These are phyloP conservation scores for Lepidostoma basale DNA, from an alignment of 1,140 invertebrate species.

Conservation along the genomic window DNA sequence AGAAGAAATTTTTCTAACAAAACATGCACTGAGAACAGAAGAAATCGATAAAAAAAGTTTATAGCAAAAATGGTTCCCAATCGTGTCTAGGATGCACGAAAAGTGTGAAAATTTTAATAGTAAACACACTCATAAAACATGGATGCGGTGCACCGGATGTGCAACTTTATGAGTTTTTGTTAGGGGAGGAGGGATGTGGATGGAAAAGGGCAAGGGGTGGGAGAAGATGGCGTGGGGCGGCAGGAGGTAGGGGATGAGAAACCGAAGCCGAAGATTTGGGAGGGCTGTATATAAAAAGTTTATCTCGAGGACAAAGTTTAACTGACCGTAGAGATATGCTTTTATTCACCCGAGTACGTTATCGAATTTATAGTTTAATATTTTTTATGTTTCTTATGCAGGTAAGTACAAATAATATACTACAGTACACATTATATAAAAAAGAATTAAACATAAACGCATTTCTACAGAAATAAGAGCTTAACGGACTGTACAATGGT, in stretches of 20 bases:
- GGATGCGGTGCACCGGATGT: conserved; percentile 39
- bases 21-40: too few relatives aligned
- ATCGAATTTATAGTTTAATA: not conserved
- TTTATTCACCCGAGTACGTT: not conserved
- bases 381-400: too few relatives aligned
- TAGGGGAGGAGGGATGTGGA: not conserved
- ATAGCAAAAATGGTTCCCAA: not conserved
- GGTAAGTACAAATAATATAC: too few relatives aligned
- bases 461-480: too few relatives aligned
- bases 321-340: conserved; percentile 18
- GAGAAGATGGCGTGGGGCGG: not conserved
- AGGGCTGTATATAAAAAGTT: not conserved
- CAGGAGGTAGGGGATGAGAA: not conserved
- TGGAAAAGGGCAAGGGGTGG: not conserved
- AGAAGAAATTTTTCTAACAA: too few relatives aligned
- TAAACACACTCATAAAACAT: conserved; percentile 45
- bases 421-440: too few relatives aligned
- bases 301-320: not conserved
- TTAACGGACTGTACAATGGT: too few relatives aligned
- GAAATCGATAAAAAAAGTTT: too few relatives aligned
- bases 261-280: not conserved
- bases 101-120: conserved; percentile 45
- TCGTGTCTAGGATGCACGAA: conserved; percentile 14
- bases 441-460: too few relatives aligned
- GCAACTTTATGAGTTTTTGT: conserved; percentile 40